Base-by-base conservation (phyloP, 1,140 invertebrate species). In the Ericerus pela region DNA sequence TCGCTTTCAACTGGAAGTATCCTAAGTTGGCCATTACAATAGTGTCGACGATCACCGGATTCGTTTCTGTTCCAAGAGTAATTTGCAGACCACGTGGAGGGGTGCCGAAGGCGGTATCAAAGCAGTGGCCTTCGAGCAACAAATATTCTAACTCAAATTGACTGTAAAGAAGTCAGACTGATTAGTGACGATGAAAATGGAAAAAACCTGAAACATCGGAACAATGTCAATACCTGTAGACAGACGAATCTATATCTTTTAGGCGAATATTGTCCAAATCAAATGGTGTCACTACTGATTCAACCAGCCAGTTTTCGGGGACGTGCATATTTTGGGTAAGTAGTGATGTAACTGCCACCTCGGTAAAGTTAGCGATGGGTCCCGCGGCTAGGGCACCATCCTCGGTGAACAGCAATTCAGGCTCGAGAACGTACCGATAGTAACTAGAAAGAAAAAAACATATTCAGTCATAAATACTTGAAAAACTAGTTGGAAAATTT, bases 11-110 rank as follows among this genome's bases (percentile, higher is more conserved):
- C 72, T 98, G 94, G 71, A 96, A 95, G 70, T 96, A 96, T 16
- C 92, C 92, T 58, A 99, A 75, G 74, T 99, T 99, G 1, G 96
- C 95, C 96, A 99, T 99, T 2, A 99, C 96, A 64, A 99, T 99
- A 11, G 96, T 99, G 69, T 99, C 96, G 55, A 90, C 84, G 47
- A 82, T 74, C 2, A 81, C 77, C 0, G 87, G 82, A 33, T 82
- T 73, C 6, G 70, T 77, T 53, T 84, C 78, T 0, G 88, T 91
- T 27, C 93, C 94, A n/a, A 99, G 71, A 22, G 87, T 87, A 57
- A 99, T 85, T 73, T 99, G 96, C 12, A 99, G 73, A 12, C 96
- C 96, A 60, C 95, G 74, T 0, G 96, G 96, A 11, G 95, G 94
- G 64, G 91, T 91, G 26, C 93, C 92, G 16, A 82, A 79, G 0